These are phyloP conservation scores for Graphium colonna DNA, from an alignment of 2,888 invertebrate genomes.

Conservation along the genomic window DNA sequence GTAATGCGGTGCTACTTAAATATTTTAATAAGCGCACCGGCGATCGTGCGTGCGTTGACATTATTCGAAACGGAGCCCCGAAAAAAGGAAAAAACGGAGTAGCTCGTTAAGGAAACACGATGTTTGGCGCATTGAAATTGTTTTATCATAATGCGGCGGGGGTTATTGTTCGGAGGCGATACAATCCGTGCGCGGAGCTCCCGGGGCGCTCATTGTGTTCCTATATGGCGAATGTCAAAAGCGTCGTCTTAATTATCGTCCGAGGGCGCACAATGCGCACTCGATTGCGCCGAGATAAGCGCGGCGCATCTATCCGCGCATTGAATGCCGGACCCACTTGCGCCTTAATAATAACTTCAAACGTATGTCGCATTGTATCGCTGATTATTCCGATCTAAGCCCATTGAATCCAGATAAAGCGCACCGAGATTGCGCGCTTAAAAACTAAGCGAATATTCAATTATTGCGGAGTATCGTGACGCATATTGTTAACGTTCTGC, in stretches of 20 bases:
- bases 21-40: slow-evolving; percentile 8
- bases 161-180: slow-evolving; percentile 76
- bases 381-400: slow-evolving; percentile 72
- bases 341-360: slow-evolving; percentile 74
- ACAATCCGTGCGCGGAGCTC: slow-evolving; percentile 64
- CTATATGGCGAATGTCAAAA: slow-evolving; percentile 80
- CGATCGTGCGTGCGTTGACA: background rate
- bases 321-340: slow-evolving; percentile 49
- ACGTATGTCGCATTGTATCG: slow-evolving; percentile 73
- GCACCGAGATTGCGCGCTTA: slow-evolving; percentile 46
- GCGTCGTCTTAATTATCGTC: slow-evolving; percentile 80
- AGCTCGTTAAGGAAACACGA: slow-evolving; percentile 71
- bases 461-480: slow-evolving; percentile 21
- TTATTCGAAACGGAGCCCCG: slow-evolving; percentile 32
- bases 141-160: slow-evolving; percentile 75
- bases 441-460: slow-evolving; percentile 38
- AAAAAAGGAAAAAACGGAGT: slow-evolving; percentile 38
- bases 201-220: slow-evolving; percentile 78
- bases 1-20: background rate
- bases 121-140: slow-evolving; percentile 72
- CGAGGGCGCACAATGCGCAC: slow-evolving; percentile 75
- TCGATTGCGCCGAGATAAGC: slow-evolving; percentile 77
- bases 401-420: slow-evolving; percentile 68
- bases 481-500: slow-evolving; percentile 16
- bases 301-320: slow-evolving; percentile 62